Evolutionary conservation across 2,113 vertebrate species (phyloP), one percentile per base, ranked within the genome.

Genomic region (Australoheros scitulus): DNA sequence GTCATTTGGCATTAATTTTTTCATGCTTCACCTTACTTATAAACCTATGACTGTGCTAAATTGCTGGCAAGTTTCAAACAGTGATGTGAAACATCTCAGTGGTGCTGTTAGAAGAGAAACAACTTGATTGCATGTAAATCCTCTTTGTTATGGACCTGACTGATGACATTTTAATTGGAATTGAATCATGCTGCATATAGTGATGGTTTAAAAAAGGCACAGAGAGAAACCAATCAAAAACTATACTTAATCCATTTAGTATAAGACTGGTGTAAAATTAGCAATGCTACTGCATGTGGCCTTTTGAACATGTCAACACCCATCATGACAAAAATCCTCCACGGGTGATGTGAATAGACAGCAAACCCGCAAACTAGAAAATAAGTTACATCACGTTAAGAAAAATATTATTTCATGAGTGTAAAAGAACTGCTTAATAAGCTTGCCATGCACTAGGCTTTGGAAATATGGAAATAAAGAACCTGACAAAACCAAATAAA

Each of bases 81-180:
- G 47, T 6, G 14, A 34, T 77, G 32, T 64, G 63, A 82, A 32
- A 9, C 13, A 7, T 65, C 47, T 1, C 52, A 74, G 60, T 79
- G 77, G 22, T 38, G 24, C 22, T 74, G 64, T 82, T 76, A 79
- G 75, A 20, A 24, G 14, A 59, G 24, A 78, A 61, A 76, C 43
- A 36, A 60, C 59, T 52, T 83, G 90, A 81, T 59, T 76, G 70
- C 72, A 17, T 89, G 80, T 77, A 83, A 91, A 90, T 87, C 83
- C 74, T 72, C 59, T 70, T 75, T 9, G 57, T 61, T 74, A 80
- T 47, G 64, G 59, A 74, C 77, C 68, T 20, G 52, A 79, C n/a
- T 72, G 56, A 64, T 88, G 81, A 76, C 77, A 81, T 87, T 75
- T 64, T 65, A 38, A 59, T 56, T 60, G 32, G 52, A 75, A 63